Evolutionary conservation across 2,113 vertebrate species (phyloP).

Genomic region (Lepus americanus): DNA sequence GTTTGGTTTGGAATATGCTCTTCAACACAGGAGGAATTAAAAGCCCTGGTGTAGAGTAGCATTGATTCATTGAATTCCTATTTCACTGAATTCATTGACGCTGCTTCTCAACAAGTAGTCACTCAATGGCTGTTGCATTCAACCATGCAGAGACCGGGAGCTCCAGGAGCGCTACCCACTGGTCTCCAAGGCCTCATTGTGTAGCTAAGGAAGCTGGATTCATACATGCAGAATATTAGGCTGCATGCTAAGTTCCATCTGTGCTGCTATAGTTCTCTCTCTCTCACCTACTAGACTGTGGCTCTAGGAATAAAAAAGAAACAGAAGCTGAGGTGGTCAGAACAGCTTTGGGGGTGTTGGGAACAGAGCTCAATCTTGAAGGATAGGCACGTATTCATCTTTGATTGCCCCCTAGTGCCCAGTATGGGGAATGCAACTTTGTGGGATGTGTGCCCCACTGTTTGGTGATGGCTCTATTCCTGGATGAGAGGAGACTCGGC

Average conservation of each 20-base stretch:
- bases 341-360: not conserved
- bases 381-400: not conserved
- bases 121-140: not conserved
- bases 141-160: not conserved
- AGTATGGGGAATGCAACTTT: not conserved
- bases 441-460: not conserved
- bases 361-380: not conserved
- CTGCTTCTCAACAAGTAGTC: not conserved
- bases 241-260: not conserved
- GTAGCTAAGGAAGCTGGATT: not conserved
- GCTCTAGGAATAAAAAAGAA: not conserved
- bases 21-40: not conserved
- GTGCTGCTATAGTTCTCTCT: not conserved
- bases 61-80: not conserved
- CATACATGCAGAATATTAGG: not conserved
- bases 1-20: not conserved
- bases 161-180: not conserved
- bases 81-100: too few species aligned
- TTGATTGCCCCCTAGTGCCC: slow-evolving; percentile 53
- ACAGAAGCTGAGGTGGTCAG: not conserved
- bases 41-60: not conserved
- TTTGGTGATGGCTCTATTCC: slow-evolving; percentile 38
- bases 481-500: not conserved
- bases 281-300: not conserved
- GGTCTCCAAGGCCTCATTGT: not conserved